Percentiles rank a stretch among this genome's conserved stretches.
Evolutionary conservation across 2,113 vertebrate species (phyloP).

Genomic region (Vimba vimba): DNA sequence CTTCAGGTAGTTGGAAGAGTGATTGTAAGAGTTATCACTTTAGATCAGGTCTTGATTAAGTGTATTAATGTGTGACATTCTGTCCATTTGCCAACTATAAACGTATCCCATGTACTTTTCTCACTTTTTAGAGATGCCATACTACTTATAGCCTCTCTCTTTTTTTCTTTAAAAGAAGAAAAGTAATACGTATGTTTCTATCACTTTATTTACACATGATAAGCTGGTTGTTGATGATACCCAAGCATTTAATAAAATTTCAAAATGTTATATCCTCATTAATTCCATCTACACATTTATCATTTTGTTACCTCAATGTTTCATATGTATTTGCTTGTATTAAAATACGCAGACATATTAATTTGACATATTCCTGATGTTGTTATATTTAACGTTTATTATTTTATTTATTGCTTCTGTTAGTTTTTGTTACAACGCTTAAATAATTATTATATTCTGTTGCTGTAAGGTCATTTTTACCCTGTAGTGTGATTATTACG

Average conservation of each 20-base stretch:
- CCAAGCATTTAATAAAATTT: conserved; percentile 81
- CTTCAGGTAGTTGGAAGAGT: conserved; percentile 70
- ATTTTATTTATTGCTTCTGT: not conserved
- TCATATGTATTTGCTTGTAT: not conserved
- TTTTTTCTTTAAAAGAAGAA: conserved; percentile 73
- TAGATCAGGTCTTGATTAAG: conserved; percentile 74
- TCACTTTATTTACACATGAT: conserved; percentile 80
- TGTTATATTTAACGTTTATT: not conserved
- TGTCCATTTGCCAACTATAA: conserved; percentile 74
- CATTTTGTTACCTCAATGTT: not conserved
- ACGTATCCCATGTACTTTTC: conserved; percentile 63
- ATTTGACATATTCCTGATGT: not conserved
- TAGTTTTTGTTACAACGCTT: not conserved
- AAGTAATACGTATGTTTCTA: conserved; percentile 80
- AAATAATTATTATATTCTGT: not conserved
- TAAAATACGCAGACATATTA: not conserved
- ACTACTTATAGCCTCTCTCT: conserved; percentile 66
- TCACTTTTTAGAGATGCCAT: conserved; percentile 73
- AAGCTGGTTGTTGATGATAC: conserved; percentile 82
- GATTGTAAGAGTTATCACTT: conserved; percentile 73
- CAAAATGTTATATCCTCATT: conserved; percentile 72
- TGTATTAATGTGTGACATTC: conserved; percentile 79
- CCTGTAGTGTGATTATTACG: not conserved
- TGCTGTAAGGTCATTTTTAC: not conserved
- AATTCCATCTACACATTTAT: conserved; percentile 49